Evolutionary conservation across 2,113 vertebrate genomes (phyloP).

Genomic region (Jaculus jaculus): DNA sequence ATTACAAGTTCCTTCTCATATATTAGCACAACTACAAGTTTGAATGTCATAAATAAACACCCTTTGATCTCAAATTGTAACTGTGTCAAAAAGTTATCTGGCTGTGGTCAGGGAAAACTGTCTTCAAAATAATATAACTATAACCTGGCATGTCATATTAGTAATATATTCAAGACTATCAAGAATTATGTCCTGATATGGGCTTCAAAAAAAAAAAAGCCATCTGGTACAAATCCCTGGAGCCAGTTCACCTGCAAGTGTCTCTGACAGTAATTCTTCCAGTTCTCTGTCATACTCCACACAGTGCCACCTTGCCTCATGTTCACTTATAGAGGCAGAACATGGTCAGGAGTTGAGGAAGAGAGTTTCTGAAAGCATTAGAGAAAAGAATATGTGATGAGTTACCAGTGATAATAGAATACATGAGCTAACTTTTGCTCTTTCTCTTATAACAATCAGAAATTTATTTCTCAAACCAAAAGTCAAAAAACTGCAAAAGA

Average conservation of each 20-base stretch:
- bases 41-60: neutral
- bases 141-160: neutral
- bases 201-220: neutral
- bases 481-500: neutral
- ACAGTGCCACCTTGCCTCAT: neutral
- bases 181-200: no score
- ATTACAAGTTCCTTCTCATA: neutral
- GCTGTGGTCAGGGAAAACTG: neutral
- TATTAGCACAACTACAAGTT: neutral
- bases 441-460: conserved; percentile 13
- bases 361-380: neutral
- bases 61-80: neutral
- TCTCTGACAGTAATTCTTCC: no score
- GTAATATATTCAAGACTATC: neutral
- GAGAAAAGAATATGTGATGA: neutral
- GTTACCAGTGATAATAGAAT: neutral
- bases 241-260: neutral
- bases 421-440: neutral
- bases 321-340: neutral
- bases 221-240: neutral
- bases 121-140: neutral
- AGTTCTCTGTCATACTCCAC: rapidly evolving
- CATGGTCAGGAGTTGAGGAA: neutral
- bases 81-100: neutral
- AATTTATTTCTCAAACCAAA: neutral